Evolutionary conservation across 2,113 vertebrate species (phyloP), one percentile per base, ranked within the genome.

Genomic region (Oreocharis arfaki): DNA sequence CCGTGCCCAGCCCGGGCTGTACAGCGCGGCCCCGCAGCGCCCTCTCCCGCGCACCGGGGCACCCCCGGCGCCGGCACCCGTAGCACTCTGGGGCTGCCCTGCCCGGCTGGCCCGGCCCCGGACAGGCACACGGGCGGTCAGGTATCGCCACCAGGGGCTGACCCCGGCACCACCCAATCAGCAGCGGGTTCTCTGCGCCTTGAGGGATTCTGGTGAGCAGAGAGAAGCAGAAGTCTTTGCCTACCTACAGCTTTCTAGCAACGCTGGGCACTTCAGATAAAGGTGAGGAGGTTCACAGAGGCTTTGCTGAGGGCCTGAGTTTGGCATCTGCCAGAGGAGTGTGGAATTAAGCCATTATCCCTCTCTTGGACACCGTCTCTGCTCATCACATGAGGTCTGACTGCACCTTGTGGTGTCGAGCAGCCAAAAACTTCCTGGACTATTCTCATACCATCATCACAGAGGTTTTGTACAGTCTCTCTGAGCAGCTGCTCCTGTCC

Each of bases 21-120:
- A 69, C 42, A 84, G 87, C 52, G 74, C 89, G 75, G 82, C n/a
- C 74, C 74, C 67, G 89, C 89, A 91, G 89, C 89, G 89, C 89
- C 89, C 89, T 53, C 89, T 91, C 67, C 82, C 60, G 89, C 81
- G 81, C 76, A 55, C 28, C 47, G 74, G 13, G 71, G 42, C 83
- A 76, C 13, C 61, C 35, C 24, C 21, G 42, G 30, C n/a, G 1
- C 67, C 22, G 22, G 82, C 28, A 39, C 14, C 41, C 61, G 50
- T 61, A 19, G 32, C 50, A 3, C 0, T 3, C 6, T 59, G 15
- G 52, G 23, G 30, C 63, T 35, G 8, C 11, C 37, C 49, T 17
- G 49, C 37, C 49, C 55, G 5, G 19, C 6, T 0, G 18, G 2
- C 30, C 49, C 74, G 13, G 68, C 13, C 46, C 35, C n/a, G 18